Evolutionary conservation across 2,888 invertebrate genomes (phyloP).

Genomic region (Operophtera brumata): DNA sequence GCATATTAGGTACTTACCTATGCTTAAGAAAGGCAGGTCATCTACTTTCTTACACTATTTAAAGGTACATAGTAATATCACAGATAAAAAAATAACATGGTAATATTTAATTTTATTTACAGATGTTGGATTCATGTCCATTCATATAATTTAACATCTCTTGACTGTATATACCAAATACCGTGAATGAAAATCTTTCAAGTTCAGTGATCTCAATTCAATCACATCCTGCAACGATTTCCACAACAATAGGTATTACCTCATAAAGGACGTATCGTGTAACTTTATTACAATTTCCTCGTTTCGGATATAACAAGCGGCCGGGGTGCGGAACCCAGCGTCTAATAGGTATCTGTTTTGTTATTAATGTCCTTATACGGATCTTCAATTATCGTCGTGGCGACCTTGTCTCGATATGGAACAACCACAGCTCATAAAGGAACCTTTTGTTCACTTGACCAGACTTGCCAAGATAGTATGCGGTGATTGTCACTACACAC

Average conservation of each 20-base stretch:
- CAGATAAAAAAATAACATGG: too few relatives aligned
- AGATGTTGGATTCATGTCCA: too few relatives aligned
- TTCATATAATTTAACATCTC: too few relatives aligned
- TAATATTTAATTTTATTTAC: too few relatives aligned
- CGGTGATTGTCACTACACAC: too few relatives aligned
- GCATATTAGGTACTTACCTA: too few relatives aligned
- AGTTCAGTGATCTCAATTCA: slow-evolving; percentile 45
- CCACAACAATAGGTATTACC: slow-evolving; percentile 59
- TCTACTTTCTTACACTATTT: too few relatives aligned
- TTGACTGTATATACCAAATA: too few relatives aligned
- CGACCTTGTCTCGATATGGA: slow-evolving; percentile 48
- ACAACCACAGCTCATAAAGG: slow-evolving; percentile 17
- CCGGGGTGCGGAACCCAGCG: slow-evolving; percentile 52
- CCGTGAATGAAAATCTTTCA: not conserved
- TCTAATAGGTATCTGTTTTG: slow-evolving; percentile 70
- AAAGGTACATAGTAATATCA: too few relatives aligned
- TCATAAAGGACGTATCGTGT: slow-evolving; percentile 50
- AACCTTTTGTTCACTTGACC: slow-evolving; percentile 24
- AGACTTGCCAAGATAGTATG: not conserved
- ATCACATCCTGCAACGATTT: slow-evolving; percentile 54
- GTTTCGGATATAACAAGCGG: slow-evolving; percentile 62
- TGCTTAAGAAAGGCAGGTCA: too few relatives aligned
- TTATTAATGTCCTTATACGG: slow-evolving; percentile 72
- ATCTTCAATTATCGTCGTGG: slow-evolving; percentile 63
- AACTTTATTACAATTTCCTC: slow-evolving; percentile 69